phyloP scores from a whole-genome alignment of 2,797 vertebrate genomes.

The Syngnathus acus region DNA sequence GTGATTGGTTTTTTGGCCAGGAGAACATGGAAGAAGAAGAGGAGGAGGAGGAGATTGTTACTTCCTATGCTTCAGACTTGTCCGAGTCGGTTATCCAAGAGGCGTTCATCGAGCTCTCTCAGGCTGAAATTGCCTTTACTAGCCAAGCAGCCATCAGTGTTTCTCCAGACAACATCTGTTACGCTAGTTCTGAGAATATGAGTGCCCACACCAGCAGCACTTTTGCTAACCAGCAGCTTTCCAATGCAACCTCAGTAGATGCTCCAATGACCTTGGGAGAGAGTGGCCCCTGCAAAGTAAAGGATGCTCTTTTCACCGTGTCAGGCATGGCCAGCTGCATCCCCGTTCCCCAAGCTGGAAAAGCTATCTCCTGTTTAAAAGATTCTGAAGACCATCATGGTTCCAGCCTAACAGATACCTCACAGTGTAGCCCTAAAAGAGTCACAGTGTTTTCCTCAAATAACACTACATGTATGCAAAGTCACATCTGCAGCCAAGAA shows the following conservation, averaged over 20 bases:
- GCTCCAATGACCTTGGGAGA: slow-evolving; percentile 54
- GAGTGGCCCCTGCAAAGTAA: slow-evolving; percentile 77
- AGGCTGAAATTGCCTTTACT: slow-evolving; percentile 86
- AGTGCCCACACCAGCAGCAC: slow-evolving; percentile 68
- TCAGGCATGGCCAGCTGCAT: slow-evolving; percentile 91
- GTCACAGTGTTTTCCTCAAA: slow-evolving; percentile 33
- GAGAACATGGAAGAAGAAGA: slow-evolving; percentile 70
- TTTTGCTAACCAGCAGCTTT: slow-evolving; percentile 60
- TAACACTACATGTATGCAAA: slow-evolving; percentile 36
- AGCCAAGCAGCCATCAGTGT: slow-evolving; percentile 91
- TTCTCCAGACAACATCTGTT: slow-evolving; percentile 84
- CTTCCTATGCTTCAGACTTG: slow-evolving; percentile 88
- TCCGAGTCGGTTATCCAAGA: slow-evolving; percentile 97
- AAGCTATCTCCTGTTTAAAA: slow-evolving; percentile 74
- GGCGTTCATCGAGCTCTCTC: slow-evolving; percentile 94
- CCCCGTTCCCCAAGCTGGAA: slow-evolving; percentile 86
- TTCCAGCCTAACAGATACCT: slow-evolving; percentile 36
- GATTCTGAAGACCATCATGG: slow-evolving; percentile 61
- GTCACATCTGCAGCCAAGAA: slow-evolving; percentile 34
- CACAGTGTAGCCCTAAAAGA: slow-evolving; percentile 48
- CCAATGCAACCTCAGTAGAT: slow-evolving; percentile 34
- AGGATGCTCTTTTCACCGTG: slow-evolving; percentile 87
- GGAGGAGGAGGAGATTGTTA: slow-evolving; percentile 75
- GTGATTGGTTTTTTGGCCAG: slow-evolving; percentile 61
- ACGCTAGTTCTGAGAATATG: slow-evolving; percentile 76